phyloP scores from a whole-genome alignment of 2,888 invertebrate species.

The Podotricha telesiphe region DNA sequence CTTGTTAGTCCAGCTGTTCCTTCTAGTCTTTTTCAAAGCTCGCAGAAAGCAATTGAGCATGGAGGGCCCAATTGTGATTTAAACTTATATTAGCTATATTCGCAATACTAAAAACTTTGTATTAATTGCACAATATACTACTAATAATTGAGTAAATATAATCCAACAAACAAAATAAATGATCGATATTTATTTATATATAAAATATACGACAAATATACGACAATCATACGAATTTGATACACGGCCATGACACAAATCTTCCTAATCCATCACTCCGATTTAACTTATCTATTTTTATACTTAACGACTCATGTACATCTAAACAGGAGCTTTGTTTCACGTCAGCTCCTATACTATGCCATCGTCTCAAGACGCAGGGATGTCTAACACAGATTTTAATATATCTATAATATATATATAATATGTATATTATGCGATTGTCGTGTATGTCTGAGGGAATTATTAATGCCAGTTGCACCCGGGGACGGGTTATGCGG shows the following conservation, averaged over 20 bases:
- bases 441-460: conserved; percentile 80
- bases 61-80: too few relatives aligned
- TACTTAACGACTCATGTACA: conserved; percentile 29
- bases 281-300: conserved; percentile 22
- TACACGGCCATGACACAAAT: not conserved
- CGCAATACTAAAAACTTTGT: too few relatives aligned
- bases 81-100: too few relatives aligned
- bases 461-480: conserved; percentile 77
- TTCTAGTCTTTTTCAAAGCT: too few relatives aligned
- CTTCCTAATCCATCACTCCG: conserved; percentile 17
- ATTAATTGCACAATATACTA: too few relatives aligned
- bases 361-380: conserved; percentile 71
- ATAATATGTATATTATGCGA: conserved; percentile 68
- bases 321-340: conserved; percentile 40
- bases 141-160: too few relatives aligned
- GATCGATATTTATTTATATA: too few relatives aligned
- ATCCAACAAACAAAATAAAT: too few relatives aligned
- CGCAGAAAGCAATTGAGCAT: too few relatives aligned
- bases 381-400: conserved; percentile 75
- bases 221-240: too few relatives aligned
- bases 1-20: too few relatives aligned
- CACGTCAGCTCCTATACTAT: conserved; percentile 58
- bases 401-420: conserved; percentile 59
- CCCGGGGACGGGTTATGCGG: conserved; percentile 53
- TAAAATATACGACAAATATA: too few relatives aligned